Evolutionary conservation across 2,888 invertebrate species (phyloP), one percentile per base, ranked within the genome.

Genomic region (Crepidodera aurea): DNA sequence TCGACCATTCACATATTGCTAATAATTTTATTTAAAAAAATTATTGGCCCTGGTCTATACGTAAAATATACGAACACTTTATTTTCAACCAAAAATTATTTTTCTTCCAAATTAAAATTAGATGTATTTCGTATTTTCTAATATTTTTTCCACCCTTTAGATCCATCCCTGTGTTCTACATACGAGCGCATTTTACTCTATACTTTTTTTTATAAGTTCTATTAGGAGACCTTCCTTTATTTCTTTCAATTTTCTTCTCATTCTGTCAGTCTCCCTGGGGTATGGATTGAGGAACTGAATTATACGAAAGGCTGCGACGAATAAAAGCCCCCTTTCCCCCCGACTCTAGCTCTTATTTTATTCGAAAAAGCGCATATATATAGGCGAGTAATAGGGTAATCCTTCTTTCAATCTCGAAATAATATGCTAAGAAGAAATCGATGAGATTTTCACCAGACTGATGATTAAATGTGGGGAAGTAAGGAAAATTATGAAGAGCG

Each of bases 161-260:
- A 34, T 3, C 34, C 34, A 12, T 1, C 34, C 13, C 34, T 34
- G 34, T 66, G n/a, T 73, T 76, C 73, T 75, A 75, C 76, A 75
- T 76, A 76, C 75, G 73, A 76, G 75, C 75, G 77, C 76, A 76
- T 78, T 77, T 76, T 76, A 76, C 75, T 77, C 77, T 42, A n/a
- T n/a, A 42, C 42, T 8, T 74, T 74, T 75, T 76, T 75, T 74
- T 64, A 58, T 64, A 54, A 59, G 74, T 77, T 76, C 77, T 77
- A 79, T 78, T 77, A 78, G 77, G 74, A 76, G 73, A 73, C 72
- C 76, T 74, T 74, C 73, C 75, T 78, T 80, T 80, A 79, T 79
- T 78, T 79, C 78, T 81, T 82, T 82, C 83, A 83, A 83, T 83
- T 83, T 83, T 82, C 82, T 80, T 80, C 81, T 82, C 82, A 81